Conservation (phyloP, 1,140 invertebrate genomes). For the Eufriesea mexicana region DNA sequence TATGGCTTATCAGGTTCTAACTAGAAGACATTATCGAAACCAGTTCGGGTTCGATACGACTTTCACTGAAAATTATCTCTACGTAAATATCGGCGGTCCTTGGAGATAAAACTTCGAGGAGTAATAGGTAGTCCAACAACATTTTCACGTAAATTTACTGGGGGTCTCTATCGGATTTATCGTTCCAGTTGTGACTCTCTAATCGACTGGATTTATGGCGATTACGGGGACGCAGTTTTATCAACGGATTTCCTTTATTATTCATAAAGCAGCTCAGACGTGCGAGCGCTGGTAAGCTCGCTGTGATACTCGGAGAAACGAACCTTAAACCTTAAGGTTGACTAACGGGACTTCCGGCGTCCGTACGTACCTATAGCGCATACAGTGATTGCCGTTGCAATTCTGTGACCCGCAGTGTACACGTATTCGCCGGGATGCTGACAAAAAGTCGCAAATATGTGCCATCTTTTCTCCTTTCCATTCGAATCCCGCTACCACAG, state of each 20-base stretch:
- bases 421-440: slow-evolving; percentile 13
- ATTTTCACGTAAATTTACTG: neutral
- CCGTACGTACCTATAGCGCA: slow-evolving; percentile 59
- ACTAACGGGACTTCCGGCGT: slow-evolving; percentile 73
- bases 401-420: slow-evolving; percentile 49
- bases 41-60: slow-evolving; percentile 8
- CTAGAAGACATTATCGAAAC: neutral
- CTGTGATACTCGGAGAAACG: slow-evolving; percentile 51
- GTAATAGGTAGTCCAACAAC: neutral
- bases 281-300: slow-evolving; percentile 34
- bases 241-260: neutral
- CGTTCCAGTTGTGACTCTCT: neutral
- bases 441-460: slow-evolving; percentile 45
- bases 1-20: neutral
- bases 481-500: neutral
- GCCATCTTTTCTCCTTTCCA: neutral
- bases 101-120: neutral
- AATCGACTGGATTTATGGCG: neutral
- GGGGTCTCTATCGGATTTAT: neutral
- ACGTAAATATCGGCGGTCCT: neutral
- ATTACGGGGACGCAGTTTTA: neutral
- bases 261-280: neutral
- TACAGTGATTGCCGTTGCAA: slow-evolving; percentile 65
- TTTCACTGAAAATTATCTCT: slow-evolving; percentile 23
- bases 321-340: slow-evolving; percentile 77